Conservation (phyloP, 2,888 invertebrate species). For the Homarus gammarus region DNA sequence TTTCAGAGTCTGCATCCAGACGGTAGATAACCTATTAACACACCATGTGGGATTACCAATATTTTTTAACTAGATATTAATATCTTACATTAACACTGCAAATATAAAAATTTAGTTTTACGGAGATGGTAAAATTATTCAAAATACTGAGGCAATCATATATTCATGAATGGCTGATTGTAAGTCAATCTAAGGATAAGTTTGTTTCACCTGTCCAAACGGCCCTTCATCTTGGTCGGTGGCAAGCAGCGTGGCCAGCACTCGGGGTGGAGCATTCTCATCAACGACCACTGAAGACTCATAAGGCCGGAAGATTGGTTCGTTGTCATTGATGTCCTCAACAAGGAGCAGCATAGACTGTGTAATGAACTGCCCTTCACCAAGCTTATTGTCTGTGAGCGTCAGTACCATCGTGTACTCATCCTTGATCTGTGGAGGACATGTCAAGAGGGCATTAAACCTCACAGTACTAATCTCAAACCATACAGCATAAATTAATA, state of each 20-base stretch:
- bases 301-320: conserved; percentile 90
- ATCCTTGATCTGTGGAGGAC: conserved; percentile 86
- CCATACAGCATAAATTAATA: too few relatives aligned
- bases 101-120: too few relatives aligned
- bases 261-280: conserved; percentile 87
- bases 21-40: conserved; percentile 86
- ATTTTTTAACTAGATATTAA: too few relatives aligned
- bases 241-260: conserved; percentile 90
- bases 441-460: too few relatives aligned
- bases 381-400: conserved; percentile 91
- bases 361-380: conserved; percentile 92
- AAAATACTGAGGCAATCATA: too few relatives aligned
- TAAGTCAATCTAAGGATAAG: too few relatives aligned
- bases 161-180: too few relatives aligned
- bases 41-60: too few relatives aligned
- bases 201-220: conserved; percentile 87
- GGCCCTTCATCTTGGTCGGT: conserved; percentile 94
- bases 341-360: conserved; percentile 92
- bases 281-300: conserved; percentile 89
- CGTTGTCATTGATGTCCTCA: conserved; percentile 95
- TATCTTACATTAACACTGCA: too few relatives aligned
- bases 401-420: conserved; percentile 94
- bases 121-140: too few relatives aligned
- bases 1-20: conserved; percentile 90
- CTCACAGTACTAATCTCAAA: too few relatives aligned